Evolutionary conservation across 2,797 vertebrate species (phyloP), one percentile per base, ranked within the genome.

Genomic region (Scarus forsteni): DNA sequence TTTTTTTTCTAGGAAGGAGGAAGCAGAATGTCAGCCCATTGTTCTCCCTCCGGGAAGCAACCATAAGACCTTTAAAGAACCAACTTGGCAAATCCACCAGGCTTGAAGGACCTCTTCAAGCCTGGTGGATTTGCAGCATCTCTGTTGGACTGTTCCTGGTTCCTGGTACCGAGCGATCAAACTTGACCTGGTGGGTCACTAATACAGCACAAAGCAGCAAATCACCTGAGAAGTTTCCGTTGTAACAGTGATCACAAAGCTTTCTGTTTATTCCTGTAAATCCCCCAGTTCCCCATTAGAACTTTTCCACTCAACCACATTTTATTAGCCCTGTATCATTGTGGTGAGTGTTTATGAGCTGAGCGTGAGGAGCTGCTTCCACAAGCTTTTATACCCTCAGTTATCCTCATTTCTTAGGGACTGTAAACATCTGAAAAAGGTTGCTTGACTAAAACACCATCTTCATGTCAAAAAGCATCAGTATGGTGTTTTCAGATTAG

Each of bases 31-130:
- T 87, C 85, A 85, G 76, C 78, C 77, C 79, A 91, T 91, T 90
- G 90, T 91, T 88, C 66, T 60, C 64, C 87, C 88, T 90, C 85
- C 83, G 81, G 89, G 88, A 93, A 90, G 83, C 85, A 67, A 75
- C 71, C 42, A 5, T 59, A 74, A 74, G 72, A 70, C 53, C 60
- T 71, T 60, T 36, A 59, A 59, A 79, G 81, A 42, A 74, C 61
- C 60, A 68, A 49, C 60, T 66, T 62, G 62, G 57, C 55, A 39
- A 66, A 65, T 75, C 46, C 56, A 55, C 80, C 44, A 70, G 74
- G 75, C 60, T 46, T 10, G 51, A 74, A 63, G 54, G 42, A 16
- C 48, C n/a, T n/a, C n/a, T n/a, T n/a, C n/a, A n/a, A n/a, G n/a
- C n/a, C 34, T 40, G 50, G 4, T 27, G 27, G 27, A 27, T 4